A percentile compares a stretch with the other conserved stretches of the same genome.
Conservation (phyloP, 2,888 invertebrate species). For the Punctoribates punctum region DNA sequence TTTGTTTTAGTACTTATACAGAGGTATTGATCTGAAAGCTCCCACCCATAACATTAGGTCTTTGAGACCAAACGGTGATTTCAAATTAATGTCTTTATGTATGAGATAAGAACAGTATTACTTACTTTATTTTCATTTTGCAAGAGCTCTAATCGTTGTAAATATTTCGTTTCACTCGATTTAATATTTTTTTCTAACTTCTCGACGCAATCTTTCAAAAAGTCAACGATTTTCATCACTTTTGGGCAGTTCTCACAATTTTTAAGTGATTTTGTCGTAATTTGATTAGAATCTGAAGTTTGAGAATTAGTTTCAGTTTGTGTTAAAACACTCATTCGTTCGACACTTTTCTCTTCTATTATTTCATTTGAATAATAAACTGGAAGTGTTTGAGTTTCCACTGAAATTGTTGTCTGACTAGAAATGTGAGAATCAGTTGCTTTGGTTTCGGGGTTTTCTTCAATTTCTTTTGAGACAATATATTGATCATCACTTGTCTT, state of each 20-base stretch:
- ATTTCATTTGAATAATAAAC: neutral
- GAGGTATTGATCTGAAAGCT: too few species aligned
- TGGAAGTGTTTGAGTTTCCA: too few species aligned
- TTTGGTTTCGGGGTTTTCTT: too few species aligned
- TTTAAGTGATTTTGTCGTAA: neutral
- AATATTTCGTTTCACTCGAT: slow-evolving; percentile 22
- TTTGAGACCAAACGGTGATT: too few species aligned
- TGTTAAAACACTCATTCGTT: neutral
- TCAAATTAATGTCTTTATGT: too few species aligned
- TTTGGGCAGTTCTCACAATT: slow-evolving; percentile 13
- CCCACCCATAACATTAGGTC: too few species aligned
- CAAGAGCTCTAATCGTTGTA: slow-evolving; percentile 10
- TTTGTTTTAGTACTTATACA: too few species aligned
- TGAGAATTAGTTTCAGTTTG: neutral
- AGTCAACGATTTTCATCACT: slow-evolving; percentile 1
- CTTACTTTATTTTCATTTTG: slow-evolving; percentile 30
- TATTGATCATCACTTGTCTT: too few species aligned
- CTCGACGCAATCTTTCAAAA: slow-evolving; percentile 26
- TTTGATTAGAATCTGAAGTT: neutral
- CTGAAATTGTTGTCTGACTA: too few species aligned
- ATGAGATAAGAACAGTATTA: neutral
- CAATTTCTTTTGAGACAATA: too few species aligned
- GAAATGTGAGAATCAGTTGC: too few species aligned
- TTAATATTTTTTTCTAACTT: slow-evolving; percentile 18
- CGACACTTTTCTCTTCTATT: too few species aligned